These are phyloP conservation scores for Ophiodon elongatus DNA, from an alignment of 2,113 vertebrate species.

Conservation along the genomic window DNA sequence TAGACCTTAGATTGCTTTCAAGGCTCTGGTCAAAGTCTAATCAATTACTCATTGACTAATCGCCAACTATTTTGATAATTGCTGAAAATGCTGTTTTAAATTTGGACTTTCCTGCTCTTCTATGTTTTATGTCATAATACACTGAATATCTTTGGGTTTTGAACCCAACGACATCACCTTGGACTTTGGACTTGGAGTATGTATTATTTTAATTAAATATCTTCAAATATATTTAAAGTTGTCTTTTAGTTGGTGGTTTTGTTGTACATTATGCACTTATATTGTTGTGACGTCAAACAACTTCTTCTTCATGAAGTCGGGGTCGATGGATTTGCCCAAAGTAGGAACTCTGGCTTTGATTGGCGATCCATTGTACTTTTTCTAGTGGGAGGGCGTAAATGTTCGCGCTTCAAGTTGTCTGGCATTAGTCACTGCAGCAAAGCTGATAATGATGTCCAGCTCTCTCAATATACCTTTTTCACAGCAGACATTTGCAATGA, in stretches of 20 bases:
- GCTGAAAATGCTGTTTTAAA: not conserved
- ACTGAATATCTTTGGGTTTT: not conserved
- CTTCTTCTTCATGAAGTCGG: too few relatives aligned
- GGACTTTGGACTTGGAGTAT: too few relatives aligned
- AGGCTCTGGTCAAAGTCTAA: not conserved
- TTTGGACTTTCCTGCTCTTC: not conserved
- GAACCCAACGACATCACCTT: not conserved
- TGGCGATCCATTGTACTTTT: too few relatives aligned
- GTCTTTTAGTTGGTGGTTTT: not conserved
- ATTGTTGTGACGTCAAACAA: not conserved
- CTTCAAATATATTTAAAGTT: too few relatives aligned
- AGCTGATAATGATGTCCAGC: not conserved
- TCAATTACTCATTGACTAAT: not conserved
- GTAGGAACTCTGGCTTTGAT: too few relatives aligned
- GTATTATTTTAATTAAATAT: too few relatives aligned
- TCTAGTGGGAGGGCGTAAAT: too few relatives aligned
- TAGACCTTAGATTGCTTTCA: not conserved
- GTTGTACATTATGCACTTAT: not conserved
- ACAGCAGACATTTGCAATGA: too few relatives aligned
- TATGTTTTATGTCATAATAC: not conserved
- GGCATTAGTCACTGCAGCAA: not conserved
- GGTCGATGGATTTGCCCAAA: too few relatives aligned
- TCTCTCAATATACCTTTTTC: not conserved
- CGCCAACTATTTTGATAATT: not conserved
- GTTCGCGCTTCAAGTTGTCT: too few relatives aligned